These are phyloP conservation scores for Onychomys arenicola DNA, from an alignment of 2,797 vertebrate genomes.

Conservation along the genomic window DNA sequence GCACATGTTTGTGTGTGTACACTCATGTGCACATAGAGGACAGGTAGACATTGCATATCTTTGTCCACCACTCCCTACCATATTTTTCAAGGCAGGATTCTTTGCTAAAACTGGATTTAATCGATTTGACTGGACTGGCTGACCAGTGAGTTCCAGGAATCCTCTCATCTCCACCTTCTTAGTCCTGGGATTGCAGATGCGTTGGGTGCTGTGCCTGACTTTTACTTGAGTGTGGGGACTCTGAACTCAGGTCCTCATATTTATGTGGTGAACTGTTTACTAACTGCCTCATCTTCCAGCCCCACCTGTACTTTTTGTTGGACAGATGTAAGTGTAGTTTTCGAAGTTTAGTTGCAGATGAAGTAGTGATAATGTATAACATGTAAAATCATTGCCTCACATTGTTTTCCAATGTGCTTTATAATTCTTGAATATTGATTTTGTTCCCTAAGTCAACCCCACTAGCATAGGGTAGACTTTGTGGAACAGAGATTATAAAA, in stretches of 20 bases:
- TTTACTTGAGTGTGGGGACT: neutral
- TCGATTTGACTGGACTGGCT: neutral
- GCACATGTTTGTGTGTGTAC: neutral
- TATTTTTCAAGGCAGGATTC: neutral
- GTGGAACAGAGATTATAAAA: neutral
- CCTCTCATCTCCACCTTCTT: neutral
- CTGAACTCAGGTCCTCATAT: neutral
- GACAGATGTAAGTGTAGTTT: constrained; percentile 6
- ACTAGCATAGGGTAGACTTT: neutral
- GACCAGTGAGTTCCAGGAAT: neutral
- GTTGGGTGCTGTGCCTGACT: neutral
- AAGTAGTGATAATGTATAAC: neutral
- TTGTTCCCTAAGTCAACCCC: neutral
- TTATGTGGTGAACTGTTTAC: neutral
- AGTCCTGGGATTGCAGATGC: neutral
- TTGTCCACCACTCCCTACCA: neutral
- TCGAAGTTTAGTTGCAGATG: constrained; percentile 1
- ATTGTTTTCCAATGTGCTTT: neutral
- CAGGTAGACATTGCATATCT: neutral
- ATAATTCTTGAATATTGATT: neutral
- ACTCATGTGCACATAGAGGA: neutral
- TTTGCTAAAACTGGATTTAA: neutral
- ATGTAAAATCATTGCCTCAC: neutral
- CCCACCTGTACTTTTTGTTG: neutral
- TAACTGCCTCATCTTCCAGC: no score